Base-by-base conservation (phyloP, 2,113 vertebrate genomes). In the Vulpes lagopus region DNA sequence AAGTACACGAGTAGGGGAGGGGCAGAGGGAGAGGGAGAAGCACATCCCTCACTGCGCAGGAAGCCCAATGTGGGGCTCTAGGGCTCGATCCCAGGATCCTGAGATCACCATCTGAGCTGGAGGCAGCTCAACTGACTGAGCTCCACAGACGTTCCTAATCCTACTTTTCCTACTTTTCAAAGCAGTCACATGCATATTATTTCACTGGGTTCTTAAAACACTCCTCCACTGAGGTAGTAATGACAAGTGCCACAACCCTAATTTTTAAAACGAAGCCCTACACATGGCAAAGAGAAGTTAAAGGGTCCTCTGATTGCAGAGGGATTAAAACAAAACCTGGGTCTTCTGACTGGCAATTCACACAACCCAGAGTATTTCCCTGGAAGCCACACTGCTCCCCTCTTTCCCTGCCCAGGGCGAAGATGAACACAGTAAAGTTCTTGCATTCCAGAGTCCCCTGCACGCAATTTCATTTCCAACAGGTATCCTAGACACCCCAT, bases 141-240 rank as follows among this genome's bases (percentile, higher is more conserved):
- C 43, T 43, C 43, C 43, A 5, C 43, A 43, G 43, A 43, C 43
- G 6, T 43, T 43, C 43, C 43, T 43, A 43, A 43, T 43, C 43
- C 43, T 43, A 43, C 43, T 43, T 43, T 43, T 43, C 55, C 49
- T 51, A 35, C 57, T 87, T 89, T 74, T 67, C 59, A 97, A 84
- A 94, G 4, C 30, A 80, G n/a, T 60, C 73, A 43, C 20, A 49
- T 11, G 53, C 3, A 17, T 30, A 35, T 67, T 57, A 89, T 59
- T 84, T 84, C 69, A 92, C 15, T 51, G 20, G 62, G 35, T 17
- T 86, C 79, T 88, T 87, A 86, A 94, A 74, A 82, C 67, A 79
- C 55, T 69, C 35, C n/a, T 69, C 35, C 27, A 53, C 11, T 0
- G 5, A 78, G 43, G 22, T 8, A 65, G 27, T 64, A 78, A 71